Base-by-base conservation (phyloP, 2,113 vertebrate species). In the Lasiurus borealis region DNA sequence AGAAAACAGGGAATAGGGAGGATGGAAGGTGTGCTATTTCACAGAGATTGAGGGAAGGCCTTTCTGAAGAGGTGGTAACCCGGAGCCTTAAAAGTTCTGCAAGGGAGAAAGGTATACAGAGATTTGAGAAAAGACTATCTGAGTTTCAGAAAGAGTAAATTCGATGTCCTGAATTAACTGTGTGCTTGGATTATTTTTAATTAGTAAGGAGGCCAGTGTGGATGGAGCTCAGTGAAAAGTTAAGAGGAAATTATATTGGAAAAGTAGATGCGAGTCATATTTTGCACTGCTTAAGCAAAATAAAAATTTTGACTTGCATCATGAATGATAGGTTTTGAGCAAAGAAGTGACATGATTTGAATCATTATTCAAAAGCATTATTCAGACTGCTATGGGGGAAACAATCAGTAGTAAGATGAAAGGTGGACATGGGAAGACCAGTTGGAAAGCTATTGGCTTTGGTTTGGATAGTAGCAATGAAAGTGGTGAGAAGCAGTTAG, bases 191-290 rank as follows among this genome's bases (percentile, higher is more conserved):
- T 46, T 59, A 18, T 36, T 48, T 57, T 48, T 9, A 92, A 64
- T 50, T 84, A 85, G 18, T 18, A 62, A 85, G 50, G 52, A 88
- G n/a, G 6, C 23, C 25, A 54, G 10, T 52, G 36, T 90, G 48
- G 31, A 16, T 84, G 10, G 34, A 76, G 48, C 40, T 69, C 46
- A 81, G 50, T 36, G 66, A 85, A 73, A 87, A 83, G 68, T 40
- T 94, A 72, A 62, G 11, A 46, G 40, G 40, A 88, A 52, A 82
- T 77, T 40, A 90, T 34, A 80, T 64, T 34, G 46, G 78, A 89
- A 88, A 84, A 72, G 19, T 72, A 21, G 25, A 14, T 36, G 23
- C 2, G 5, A 44, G 3, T 92, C 48, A 91, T 10, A 52, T 50
- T 27, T 15, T 54, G 19, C 1, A 25, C 25, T 0, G 0, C 16